Conservation (phyloP, 2,113 vertebrate genomes). For the Thomomys bottae region DNA sequence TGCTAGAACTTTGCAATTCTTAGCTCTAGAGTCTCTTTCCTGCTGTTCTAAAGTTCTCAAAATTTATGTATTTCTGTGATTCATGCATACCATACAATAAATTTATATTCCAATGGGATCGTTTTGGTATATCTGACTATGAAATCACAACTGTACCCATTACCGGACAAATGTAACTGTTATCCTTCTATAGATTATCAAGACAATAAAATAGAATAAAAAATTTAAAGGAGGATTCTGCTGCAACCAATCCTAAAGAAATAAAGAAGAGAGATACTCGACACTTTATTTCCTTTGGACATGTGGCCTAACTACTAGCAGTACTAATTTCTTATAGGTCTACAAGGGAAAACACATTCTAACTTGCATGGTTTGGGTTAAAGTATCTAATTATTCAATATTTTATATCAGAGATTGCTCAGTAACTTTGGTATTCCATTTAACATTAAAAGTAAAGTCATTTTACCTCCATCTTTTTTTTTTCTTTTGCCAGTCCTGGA, state of each 20-base stretch:
- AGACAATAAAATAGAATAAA: too few species aligned
- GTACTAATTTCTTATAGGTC: background rate
- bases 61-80: background rate
- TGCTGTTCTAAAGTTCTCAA: background rate
- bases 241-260: background rate
- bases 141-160: background rate
- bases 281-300: background rate
- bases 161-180: too few species aligned
- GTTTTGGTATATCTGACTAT: background rate
- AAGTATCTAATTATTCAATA: constrained; percentile 50
- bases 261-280: background rate
- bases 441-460: background rate
- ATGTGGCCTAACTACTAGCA: background rate
- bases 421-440: constrained; percentile 32
- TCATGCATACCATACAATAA: background rate
- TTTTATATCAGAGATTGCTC: constrained; percentile 54
- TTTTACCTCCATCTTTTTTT: constrained; percentile 41
- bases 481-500: too few species aligned
- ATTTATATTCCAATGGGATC: background rate
- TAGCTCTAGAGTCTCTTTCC: constrained; percentile 3
- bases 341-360: constrained; percentile 8
- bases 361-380: background rate
- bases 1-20: background rate
- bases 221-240: background rate
- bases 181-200: too few species aligned